These are phyloP conservation scores for Drosophila mayri DNA, from an alignment of 1,140 invertebrate genomes.

Conservation along the genomic window DNA sequence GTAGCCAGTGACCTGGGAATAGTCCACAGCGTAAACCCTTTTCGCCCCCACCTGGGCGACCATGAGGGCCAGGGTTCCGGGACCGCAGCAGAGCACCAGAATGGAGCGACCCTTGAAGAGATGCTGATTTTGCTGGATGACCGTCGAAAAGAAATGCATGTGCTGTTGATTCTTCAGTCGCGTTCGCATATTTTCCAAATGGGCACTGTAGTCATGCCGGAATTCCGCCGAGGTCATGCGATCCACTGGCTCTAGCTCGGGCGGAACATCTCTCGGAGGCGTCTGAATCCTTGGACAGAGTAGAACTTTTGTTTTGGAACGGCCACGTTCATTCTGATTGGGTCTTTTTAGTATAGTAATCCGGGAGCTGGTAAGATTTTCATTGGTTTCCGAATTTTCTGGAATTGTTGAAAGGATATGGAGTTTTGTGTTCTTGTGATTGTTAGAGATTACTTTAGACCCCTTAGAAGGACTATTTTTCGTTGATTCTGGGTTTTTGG, in stretches of 20 bases:
- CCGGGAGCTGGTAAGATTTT: too few relatives aligned
- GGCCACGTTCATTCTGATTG: background rate
- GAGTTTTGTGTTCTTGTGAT: background rate
- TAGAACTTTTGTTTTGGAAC: background rate
- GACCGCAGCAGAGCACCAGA: conserved; percentile 98
- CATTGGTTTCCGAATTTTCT: background rate
- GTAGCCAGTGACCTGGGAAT: conserved; percentile 97
- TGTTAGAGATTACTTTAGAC: background rate
- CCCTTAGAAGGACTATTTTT: background rate
- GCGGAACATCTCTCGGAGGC: conserved; percentile 30
- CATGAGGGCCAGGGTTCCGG: conserved; percentile 99
- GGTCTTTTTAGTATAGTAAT: background rate
- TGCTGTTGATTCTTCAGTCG: conserved; percentile 99
- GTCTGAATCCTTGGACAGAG: conserved; percentile 12
- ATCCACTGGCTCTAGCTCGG: conserved; percentile 46
- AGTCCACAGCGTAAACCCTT: conserved; percentile 97
- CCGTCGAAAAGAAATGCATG: conserved; percentile 97
- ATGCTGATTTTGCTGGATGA: conserved; percentile 99
- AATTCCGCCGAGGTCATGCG: conserved; percentile 69
- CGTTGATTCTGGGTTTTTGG: background rate
- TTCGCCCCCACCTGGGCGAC: conserved; percentile 98
- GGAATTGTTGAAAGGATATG: background rate
- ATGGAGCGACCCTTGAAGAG: conserved; percentile 96
- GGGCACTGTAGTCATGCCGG: conserved; percentile 88
- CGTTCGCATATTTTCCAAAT: conserved; percentile 99